Percentiles rank a stretch among this genome's conserved stretches.
Conservation (phyloP, 2,113 vertebrate genomes). For the Lanius collurio region DNA sequence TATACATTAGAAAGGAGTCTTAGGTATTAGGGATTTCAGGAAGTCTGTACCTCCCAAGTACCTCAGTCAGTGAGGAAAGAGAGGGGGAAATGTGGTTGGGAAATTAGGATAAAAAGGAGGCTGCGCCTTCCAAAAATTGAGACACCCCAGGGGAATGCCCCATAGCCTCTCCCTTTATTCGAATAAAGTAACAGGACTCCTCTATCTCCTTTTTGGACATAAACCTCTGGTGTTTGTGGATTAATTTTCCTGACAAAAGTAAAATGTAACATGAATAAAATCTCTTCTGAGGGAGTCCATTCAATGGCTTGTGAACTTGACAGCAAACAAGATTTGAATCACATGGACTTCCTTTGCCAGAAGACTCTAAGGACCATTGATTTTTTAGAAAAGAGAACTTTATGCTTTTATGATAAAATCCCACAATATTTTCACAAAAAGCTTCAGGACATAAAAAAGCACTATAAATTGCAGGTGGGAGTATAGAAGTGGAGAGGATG, state of each 20-base stretch:
- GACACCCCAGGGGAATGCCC: no score
- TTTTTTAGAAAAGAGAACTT: background rate
- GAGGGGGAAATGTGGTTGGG: no score
- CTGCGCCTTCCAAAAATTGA: no score
- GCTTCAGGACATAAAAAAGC: background rate
- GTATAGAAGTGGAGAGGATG: background rate
- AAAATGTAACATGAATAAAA: constrained; percentile 15
- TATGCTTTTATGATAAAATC: background rate
- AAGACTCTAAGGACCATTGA: background rate
- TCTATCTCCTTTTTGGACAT: no score
- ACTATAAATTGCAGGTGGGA: background rate
- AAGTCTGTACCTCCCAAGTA: no score
- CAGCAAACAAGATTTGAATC: constrained; percentile 2
- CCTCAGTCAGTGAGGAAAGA: no score
- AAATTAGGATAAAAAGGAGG: no score
- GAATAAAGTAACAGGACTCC: no score
- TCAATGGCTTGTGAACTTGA: background rate
- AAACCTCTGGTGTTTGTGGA: no score
- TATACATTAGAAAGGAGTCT: no score
- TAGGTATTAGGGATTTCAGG: no score
- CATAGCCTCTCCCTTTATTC: no score
- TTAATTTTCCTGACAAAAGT: background rate
- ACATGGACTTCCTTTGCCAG: background rate
- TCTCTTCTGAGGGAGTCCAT: background rate
- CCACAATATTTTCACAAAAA: background rate